These are phyloP conservation scores for Archegozetes longisetosus DNA, from an alignment of 1,140 invertebrate species.

Conservation along the genomic window DNA sequence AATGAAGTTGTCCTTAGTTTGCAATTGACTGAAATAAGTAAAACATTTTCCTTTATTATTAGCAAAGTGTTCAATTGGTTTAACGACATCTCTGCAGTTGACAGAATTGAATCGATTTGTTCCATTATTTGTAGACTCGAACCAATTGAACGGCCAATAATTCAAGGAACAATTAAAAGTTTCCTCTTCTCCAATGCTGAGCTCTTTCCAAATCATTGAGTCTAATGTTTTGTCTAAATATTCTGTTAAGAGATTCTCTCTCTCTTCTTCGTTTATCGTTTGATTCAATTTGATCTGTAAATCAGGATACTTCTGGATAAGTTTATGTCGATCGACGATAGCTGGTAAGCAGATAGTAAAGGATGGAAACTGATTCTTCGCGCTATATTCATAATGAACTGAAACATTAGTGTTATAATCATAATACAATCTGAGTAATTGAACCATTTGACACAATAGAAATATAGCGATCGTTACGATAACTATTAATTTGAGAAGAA, in stretches of 20 bases:
- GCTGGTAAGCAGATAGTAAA: background rate
- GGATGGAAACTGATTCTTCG: background rate
- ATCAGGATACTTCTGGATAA: background rate
- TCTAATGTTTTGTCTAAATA: background rate
- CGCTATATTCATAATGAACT: background rate
- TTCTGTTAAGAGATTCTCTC: background rate
- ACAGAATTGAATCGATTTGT: background rate
- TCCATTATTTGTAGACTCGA: background rate
- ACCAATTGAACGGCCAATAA: background rate
- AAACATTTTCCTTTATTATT: background rate
- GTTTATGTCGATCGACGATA: background rate
- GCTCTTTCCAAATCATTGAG: background rate
- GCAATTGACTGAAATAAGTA: background rate
- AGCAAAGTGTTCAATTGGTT: background rate
- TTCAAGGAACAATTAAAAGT: background rate
- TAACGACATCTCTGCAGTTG: background rate
- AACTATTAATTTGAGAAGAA: background rate
- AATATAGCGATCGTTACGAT: background rate
- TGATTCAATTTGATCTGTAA: background rate
- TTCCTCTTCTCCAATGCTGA: background rate
- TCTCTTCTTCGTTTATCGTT: background rate
- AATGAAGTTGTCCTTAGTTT: background rate
- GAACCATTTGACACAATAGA: background rate
- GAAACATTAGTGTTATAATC: background rate
- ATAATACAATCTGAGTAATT: background rate